Evolutionary conservation across 2,888 invertebrate species (phyloP), one percentile per base, ranked within the genome.

Genomic region (Thalpophila matura): DNA sequence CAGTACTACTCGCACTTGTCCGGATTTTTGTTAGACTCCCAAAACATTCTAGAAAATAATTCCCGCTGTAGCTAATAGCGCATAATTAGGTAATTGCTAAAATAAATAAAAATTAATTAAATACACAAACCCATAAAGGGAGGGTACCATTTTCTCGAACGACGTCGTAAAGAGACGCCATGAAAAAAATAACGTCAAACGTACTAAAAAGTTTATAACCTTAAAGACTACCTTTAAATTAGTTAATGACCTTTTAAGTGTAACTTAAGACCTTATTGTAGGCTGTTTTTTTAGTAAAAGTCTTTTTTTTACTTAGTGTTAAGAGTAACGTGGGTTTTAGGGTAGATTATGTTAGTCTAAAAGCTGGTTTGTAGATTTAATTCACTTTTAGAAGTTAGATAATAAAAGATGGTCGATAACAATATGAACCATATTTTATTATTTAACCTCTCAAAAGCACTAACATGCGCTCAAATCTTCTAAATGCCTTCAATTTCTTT

Each of bases 171-270:
- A 78, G 38, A 31, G 18, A n/a, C 43, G 50, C 61, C 72, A 58
- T 75, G 31, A 75, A 69, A 71, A 66, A 78, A 79, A 79, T 69
- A 45, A 69, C 62, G 61, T 59, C 47, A 59, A 49, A 43, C 46
- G 31, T 58, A 72, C 58, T 77, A 59, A 78, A 78, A 79, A 49
- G 40, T 76, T 79, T 64, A 72, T 62, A 62, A 71, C 66, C 54
- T 62, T 54, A 53, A 54, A 63, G 47, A 71, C 50, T 53, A 68
- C 63, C 65, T 60, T 63, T 50, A 65, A 75, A 77, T 77, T 77
- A 62, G 71, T 75, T 77, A 62, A 78, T 68, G 62, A 68, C 56
- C 45, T 57, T 66, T 57, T 60, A 77, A 74, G 51, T 49, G 56
- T 46, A 49, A 57, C 46, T 62, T 47, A 50, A 55, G 45, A 49